A percentile compares a stretch with the other conserved stretches of the same genome.
Evolutionary conservation across 92 coral and sea anemone genomes (phyloP).

Genomic region (Epizoanthus rinbou): DNA sequence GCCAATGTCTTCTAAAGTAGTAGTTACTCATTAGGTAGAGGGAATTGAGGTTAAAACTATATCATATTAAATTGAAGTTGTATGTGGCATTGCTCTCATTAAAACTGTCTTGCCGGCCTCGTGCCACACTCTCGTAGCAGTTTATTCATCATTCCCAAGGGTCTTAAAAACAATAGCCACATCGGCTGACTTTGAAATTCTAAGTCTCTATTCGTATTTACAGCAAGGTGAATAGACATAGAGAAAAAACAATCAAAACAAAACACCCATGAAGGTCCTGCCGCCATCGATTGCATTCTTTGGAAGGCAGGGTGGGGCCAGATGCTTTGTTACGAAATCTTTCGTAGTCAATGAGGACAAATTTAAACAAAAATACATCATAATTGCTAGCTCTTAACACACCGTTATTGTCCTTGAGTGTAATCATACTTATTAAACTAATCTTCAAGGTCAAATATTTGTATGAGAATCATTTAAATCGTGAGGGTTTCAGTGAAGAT

Average conservation of each 20-base stretch:
- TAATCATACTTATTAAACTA: slow-evolving; percentile 27
- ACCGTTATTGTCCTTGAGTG: slow-evolving; percentile 13
- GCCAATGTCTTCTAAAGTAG: background rate
- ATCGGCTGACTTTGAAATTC: background rate
- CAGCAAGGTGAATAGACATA: background rate
- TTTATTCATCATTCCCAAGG: slow-evolving; percentile 8
- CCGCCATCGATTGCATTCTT: background rate
- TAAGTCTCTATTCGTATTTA: background rate
- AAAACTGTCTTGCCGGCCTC: background rate
- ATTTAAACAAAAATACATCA: slow-evolving; percentile 7
- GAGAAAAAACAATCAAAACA: background rate
- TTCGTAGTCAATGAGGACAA: background rate
- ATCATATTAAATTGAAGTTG: background rate
- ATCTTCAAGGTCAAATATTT: slow-evolving; percentile 11
- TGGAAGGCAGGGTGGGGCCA: background rate
- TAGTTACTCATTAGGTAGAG: background rate
- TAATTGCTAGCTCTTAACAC: background rate
- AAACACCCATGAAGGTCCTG: background rate
- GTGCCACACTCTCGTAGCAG: slow-evolving; percentile 15
- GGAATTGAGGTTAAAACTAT: background rate
- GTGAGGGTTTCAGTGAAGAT: background rate
- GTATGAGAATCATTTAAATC: background rate
- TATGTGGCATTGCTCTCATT: slow-evolving; percentile 1
- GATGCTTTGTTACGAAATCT: background rate
- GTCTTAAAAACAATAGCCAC: background rate